Evolutionary conservation across 2,888 invertebrate species (phyloP), one percentile per base, ranked within the genome.

Genomic region (Tenthredo scrophulariae): DNA sequence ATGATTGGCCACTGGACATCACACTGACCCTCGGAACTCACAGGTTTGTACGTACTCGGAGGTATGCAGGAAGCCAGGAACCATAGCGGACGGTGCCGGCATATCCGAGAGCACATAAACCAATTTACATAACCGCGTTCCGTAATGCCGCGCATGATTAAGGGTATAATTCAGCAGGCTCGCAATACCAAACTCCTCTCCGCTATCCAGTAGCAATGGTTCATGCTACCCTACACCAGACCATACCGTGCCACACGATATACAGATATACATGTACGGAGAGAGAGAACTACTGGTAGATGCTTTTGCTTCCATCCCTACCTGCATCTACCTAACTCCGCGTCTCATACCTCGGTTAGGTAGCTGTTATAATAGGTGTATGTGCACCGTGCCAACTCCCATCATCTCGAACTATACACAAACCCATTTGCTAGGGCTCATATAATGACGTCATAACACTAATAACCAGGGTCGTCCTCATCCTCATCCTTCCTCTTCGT

Each of bases 391-490:
- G 72, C 43, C 26, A 29, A 50, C 77, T 77, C 62, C 40, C 80
- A 54, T 77, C 80, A 62, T 80, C 80, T 80, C 58, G 40, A 80
- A 80, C 80, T 80, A 54, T 54, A 70, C 83, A 50, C 83, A 83
- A 83, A 58, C 83, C 83, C 70, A 83, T 83, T 83, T 83, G 50
- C 67, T 29, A 18, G 40, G 67, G 67, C 67, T 83, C 70, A 83
- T 83, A 83, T 83, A 83, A 83, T 83, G 83, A 83, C 83, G 83
- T 83, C 83, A 70, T 83, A 83, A 83, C 83, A 37, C 70, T 83
- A 83, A 83, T 83, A 83, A 83, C 70, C 67, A 15, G 7, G 40
- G 37, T 46, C 13, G 26, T 37, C 26, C 43, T 46, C 10, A 5
- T 77, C 29, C 18, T 54, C 54, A 29, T 50, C 50, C 50, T 29